phyloP scores from a whole-genome alignment of 2,113 vertebrate species.

The Piaya cayana region DNA sequence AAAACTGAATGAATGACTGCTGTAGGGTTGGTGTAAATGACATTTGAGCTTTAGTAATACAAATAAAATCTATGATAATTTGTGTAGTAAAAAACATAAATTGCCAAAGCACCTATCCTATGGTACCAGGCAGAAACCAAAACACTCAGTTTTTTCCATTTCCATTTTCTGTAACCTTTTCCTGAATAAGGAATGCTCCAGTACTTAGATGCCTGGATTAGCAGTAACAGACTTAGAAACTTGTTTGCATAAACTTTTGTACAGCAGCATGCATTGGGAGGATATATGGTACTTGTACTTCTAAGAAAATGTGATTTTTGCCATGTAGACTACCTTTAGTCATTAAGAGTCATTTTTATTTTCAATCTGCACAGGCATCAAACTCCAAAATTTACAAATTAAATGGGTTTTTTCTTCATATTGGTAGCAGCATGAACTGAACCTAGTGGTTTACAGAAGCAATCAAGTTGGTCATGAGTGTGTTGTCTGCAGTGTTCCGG shows the following conservation, averaged over 20 bases:
- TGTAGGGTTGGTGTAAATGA: not conserved
- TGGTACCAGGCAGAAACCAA: not conserved
- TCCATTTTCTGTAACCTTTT: not conserved
- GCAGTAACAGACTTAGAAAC: not conserved
- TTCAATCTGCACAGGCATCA: not conserved
- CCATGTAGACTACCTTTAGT: not conserved
- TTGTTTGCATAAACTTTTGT: not conserved
- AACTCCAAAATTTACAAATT: not conserved
- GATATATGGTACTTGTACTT: not conserved
- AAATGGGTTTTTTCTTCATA: not conserved
- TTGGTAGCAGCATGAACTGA: not conserved
- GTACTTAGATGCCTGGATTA: not conserved
- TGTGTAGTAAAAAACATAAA: not conserved
- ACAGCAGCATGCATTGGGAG: fast-evolving
- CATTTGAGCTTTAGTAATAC: not conserved
- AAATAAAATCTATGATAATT: not conserved
- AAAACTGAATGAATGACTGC: not conserved
- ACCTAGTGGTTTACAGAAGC: not conserved
- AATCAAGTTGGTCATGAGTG: not conserved
- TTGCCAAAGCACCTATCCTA: not conserved
- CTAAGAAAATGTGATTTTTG: not conserved
- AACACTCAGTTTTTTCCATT: not conserved
- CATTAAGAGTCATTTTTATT: not conserved
- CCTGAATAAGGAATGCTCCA: not conserved
- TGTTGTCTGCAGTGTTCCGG: not conserved